Base-by-base conservation (phyloP, 1,140 invertebrate species). In the Belonocnema kinseyi region DNA sequence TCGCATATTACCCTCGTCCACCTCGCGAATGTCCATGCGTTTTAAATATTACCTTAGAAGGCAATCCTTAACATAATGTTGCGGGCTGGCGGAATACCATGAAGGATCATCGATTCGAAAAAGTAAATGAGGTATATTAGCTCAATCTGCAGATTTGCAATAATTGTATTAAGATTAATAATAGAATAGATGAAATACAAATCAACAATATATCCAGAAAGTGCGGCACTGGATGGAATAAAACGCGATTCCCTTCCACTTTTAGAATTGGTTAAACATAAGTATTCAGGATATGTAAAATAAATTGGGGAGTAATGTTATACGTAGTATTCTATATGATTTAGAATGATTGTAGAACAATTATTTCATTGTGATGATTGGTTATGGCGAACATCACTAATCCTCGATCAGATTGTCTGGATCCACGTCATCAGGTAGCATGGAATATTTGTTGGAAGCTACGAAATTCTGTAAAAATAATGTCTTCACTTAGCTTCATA, bases 371-470 rank as follows among this genome's bases (percentile, higher is more conserved):
- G 75, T 56, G 73, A 84, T 10, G 13, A 61, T 77, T 82, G 19
- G 14, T 72, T 75, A 17, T 84, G 82, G 72, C 85, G 74, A 77
- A 76, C 79, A 72, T 40, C 74, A 86, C 82, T 91, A 91, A 86
- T 90, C 88, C 76, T 89, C 88, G 26, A 88, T 83, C 8, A 46
- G 7, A 80, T 86, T 90, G 81, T 91, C 90, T 46, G 89, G 86
- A 81, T 91, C 90, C 80, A 86, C 85, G 75, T 91, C 91, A 81
- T 90, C 89, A 74, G 86, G 85, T 83, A 92, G 82, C 87, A 91
- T 90, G 75, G 88, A 89, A 87, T 90, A 94, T 90, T 93, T 94
- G 83, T 94, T 94, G 83, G 93, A 93, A 86, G 92, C 93, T 84
- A 93, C 92, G 80, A 94, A 94, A 85, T 93, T 94, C 93, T 94